Conservation (phyloP, 2,888 invertebrate species). For the Microplitis manilae region DNA sequence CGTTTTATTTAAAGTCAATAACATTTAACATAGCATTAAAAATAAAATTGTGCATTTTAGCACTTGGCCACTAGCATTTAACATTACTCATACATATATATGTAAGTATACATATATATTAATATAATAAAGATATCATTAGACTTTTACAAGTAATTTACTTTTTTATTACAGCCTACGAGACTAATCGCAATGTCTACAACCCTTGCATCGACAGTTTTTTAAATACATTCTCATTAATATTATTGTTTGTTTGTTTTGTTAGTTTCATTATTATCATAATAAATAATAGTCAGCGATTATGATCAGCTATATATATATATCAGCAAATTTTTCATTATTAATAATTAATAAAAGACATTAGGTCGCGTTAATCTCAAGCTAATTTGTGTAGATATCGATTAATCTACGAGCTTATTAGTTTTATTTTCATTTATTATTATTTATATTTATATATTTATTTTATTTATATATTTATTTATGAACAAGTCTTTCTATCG, state of each 20-base stretch:
- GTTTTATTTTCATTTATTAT: background rate
- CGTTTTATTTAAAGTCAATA: slow-evolving; percentile 27
- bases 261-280: slow-evolving; percentile 6
- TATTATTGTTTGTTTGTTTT: slow-evolving; percentile 35
- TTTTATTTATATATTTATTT: background rate
- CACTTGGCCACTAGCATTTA: slow-evolving; percentile 57
- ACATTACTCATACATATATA: slow-evolving; percentile 11
- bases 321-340: slow-evolving; percentile 40
- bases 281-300: slow-evolving; percentile 44
- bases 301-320: slow-evolving; percentile 43
- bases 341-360: slow-evolving; percentile 5
- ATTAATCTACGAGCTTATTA: slow-evolving; percentile 45
- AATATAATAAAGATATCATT: background rate
- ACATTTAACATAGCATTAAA: slow-evolving; percentile 58
- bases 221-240: slow-evolving; percentile 6
- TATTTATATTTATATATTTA: background rate
- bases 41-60: slow-evolving; percentile 52
- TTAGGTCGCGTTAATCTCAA: background rate
- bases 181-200: background rate
- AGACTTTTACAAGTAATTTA: background rate
- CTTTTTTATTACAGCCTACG: background rate
- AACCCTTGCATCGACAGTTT: slow-evolving; percentile 10
- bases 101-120: background rate
- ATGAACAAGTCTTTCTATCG: slow-evolving; percentile 13
- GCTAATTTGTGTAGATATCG: background rate